Conservation (phyloP, 2,797 vertebrate species). For the Avahi laniger region DNA sequence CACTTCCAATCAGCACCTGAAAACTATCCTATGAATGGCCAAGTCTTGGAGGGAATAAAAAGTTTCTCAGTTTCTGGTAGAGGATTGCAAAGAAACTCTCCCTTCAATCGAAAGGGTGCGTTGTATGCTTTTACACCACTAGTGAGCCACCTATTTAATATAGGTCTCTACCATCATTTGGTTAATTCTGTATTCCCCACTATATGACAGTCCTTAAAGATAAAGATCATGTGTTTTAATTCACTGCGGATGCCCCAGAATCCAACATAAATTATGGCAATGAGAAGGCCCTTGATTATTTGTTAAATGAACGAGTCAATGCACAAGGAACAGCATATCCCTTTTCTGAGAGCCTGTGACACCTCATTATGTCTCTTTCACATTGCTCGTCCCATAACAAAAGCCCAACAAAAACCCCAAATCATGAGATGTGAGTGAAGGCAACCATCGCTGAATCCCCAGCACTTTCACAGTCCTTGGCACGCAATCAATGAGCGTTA, state of each 20-base stretch:
- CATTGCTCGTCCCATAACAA: no score
- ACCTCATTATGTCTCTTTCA: not conserved
- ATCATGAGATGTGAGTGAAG: no score
- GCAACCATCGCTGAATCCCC: not conserved
- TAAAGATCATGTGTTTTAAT: not conserved
- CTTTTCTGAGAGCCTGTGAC: not conserved
- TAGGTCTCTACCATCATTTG: not conserved
- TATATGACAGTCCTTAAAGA: not conserved
- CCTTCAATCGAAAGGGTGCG: not conserved
- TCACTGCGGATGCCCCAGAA: not conserved
- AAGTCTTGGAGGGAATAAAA: not conserved
- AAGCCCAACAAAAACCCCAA: no score
- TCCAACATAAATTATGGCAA: not conserved
- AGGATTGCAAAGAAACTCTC: not conserved
- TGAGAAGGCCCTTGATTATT: not conserved
- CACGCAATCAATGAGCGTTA: not conserved
- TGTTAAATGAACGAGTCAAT: not conserved
- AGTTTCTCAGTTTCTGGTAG: not conserved
- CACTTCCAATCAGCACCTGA: constrained; percentile 8
- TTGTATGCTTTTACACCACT: not conserved
- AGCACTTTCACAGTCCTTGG: not conserved
- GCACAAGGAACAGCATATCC: not conserved
- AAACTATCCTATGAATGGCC: not conserved
- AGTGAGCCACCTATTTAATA: not conserved
- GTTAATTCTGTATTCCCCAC: not conserved